Conservation (phyloP, 2,113 vertebrate genomes). For the Seriola aureovittata region DNA sequence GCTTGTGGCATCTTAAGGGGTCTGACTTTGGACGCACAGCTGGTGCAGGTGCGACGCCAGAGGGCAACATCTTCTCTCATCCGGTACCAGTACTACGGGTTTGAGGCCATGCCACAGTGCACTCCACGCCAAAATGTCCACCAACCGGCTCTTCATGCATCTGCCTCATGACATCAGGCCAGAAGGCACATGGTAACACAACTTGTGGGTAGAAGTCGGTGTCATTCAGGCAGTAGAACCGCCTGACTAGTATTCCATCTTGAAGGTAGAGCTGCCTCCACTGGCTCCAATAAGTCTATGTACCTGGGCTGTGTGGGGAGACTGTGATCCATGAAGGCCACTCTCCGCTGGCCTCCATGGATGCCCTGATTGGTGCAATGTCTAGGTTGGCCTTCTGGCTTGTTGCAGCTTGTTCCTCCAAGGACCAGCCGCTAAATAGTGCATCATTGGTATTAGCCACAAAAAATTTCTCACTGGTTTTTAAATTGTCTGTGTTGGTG, state of each 20-base stretch:
- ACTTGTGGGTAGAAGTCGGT: constrained; percentile 16
- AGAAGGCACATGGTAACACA: neutral
- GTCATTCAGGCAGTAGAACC: constrained; percentile 2
- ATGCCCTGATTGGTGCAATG: no score
- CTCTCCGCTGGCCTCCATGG: no score
- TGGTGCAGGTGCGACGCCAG: constrained; percentile 9
- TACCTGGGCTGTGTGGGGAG: constrained; percentile 1
- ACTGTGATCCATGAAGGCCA: constrained; percentile 2
- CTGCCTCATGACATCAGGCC: constrained; percentile 4
- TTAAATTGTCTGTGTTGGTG: neutral
- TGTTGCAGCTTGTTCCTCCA: neutral
- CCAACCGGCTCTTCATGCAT: constrained; percentile 16
- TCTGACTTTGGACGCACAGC: neutral
- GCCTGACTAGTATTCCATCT: neutral
- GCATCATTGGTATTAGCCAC: neutral
- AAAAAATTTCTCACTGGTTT: neutral
- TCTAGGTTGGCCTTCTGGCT: no score
- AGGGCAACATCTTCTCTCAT: constrained; percentile 5
- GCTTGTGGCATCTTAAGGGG: neutral
- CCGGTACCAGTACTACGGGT: neutral
- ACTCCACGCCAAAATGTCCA: neutral
- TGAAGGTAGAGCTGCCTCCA: constrained; percentile 6
- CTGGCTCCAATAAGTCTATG: constrained; percentile 21
- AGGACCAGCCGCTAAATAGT: neutral
- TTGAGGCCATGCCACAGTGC: no score